Percentiles rank a stretch among this genome's conserved stretches.
Evolutionary conservation across 1,140 invertebrate species (phyloP).

Genomic region (Periplaneta americana): DNA sequence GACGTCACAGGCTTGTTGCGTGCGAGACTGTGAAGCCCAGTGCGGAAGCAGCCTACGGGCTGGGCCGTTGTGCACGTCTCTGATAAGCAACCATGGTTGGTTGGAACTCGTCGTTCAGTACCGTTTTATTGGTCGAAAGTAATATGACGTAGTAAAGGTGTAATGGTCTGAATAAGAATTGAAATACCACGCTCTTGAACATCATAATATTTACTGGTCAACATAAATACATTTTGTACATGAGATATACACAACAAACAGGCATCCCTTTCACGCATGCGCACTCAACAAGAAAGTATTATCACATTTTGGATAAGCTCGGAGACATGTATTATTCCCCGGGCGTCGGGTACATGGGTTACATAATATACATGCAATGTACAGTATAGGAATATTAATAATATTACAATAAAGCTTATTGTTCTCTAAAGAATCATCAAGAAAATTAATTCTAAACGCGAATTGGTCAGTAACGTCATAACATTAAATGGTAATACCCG

Average conservation of each 20-base stretch:
- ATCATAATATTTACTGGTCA: not conserved
- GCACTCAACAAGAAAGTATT: not conserved
- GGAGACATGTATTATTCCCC: not conserved
- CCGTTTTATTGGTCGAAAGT: no score
- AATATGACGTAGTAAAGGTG: no score
- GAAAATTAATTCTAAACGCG: not conserved
- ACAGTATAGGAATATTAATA: not conserved
- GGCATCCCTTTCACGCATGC: not conserved
- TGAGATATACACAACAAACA: not conserved
- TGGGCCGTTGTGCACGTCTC: no score
- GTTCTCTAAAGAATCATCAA: not conserved
- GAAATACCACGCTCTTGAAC: no score
- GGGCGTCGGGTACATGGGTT: not conserved
- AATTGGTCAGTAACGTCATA: not conserved
- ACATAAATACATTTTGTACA: not conserved
- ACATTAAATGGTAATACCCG: not conserved
- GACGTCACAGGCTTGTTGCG: no score
- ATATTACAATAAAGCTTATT: not conserved
- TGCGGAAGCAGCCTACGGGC: no score
- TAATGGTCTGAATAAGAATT: no score
- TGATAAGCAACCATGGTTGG: no score
- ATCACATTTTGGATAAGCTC: not conserved
- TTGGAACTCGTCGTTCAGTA: no score
- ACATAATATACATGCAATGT: not conserved
- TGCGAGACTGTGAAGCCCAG: no score